Evolutionary conservation across 2,888 invertebrate species (phyloP).

Genomic region (Epinotia brunnichana): DNA sequence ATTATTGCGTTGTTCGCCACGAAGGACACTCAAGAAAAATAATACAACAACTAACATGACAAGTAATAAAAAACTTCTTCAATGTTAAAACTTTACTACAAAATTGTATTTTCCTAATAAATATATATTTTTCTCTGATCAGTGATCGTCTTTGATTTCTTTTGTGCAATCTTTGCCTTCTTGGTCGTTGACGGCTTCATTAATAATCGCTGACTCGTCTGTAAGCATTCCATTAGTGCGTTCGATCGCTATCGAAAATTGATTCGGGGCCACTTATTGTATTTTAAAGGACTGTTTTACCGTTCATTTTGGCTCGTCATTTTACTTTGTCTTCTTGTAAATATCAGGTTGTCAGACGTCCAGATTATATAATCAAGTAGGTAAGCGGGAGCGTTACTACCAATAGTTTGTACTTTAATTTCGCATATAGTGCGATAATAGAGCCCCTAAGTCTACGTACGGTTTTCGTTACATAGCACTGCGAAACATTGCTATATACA

Average conservation of each 20-base stretch:
- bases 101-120: neutral
- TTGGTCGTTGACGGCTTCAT: conserved; percentile 30
- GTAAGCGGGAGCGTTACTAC: no score
- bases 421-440: no score
- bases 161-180: conserved; percentile 20
- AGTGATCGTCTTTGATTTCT: neutral
- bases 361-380: neutral
- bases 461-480: no score
- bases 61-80: neutral
- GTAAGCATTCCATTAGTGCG: conserved; percentile 42
- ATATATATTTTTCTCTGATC: conserved; percentile 9
- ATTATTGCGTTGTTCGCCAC: no score
- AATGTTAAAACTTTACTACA: neutral
- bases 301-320: conserved; percentile 6
- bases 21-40: no score
- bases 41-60: no score
- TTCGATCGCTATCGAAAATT: conserved; percentile 32
- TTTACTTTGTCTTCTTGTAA: neutral
- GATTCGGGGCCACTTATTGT: conserved; percentile 32
- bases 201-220: conserved; percentile 34
- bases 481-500: neutral
- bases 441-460: no score
- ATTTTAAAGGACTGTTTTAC: conserved; percentile 39
- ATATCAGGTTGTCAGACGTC: neutral
- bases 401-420: no score